Conservation (phyloP, 2,797 vertebrate species). For the Macropodus opercularis region DNA sequence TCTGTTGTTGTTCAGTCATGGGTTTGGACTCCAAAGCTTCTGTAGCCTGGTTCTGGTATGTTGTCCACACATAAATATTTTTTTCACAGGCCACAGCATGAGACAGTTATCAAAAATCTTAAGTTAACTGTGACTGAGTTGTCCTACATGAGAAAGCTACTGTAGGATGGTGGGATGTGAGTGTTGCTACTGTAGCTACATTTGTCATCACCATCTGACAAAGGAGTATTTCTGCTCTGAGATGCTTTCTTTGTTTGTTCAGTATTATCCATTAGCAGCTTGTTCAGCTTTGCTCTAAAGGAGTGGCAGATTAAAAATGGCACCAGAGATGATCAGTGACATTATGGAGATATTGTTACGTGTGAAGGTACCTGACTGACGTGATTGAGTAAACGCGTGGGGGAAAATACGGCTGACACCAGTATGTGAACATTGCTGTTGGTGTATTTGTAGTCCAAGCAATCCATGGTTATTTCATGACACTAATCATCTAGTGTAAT, state of each 20-base stretch:
- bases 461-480: slow-evolving; percentile 1
- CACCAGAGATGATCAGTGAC: neutral
- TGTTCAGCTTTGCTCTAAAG: neutral
- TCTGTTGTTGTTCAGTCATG: neutral
- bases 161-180: too few relatives aligned
- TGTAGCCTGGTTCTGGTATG: neutral
- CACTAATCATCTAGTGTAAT: slow-evolving; percentile 3
- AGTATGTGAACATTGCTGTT: neutral
- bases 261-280: neutral
- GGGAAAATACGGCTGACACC: neutral
- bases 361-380: slow-evolving; percentile 13
- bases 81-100: neutral
- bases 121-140: too few relatives aligned
- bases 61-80: neutral
- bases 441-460: too few relatives aligned
- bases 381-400: neutral
- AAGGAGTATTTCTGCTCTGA: neutral
- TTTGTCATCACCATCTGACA: neutral
- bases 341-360: slow-evolving; percentile 3
- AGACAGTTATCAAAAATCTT: too few relatives aligned
- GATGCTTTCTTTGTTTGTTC: neutral
- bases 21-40: neutral
- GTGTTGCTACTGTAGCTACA: too few relatives aligned
- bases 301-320: neutral
- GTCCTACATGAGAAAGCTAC: too few relatives aligned